Base-by-base conservation (phyloP, 2,113 vertebrate species). In the Isichthys henryi region DNA sequence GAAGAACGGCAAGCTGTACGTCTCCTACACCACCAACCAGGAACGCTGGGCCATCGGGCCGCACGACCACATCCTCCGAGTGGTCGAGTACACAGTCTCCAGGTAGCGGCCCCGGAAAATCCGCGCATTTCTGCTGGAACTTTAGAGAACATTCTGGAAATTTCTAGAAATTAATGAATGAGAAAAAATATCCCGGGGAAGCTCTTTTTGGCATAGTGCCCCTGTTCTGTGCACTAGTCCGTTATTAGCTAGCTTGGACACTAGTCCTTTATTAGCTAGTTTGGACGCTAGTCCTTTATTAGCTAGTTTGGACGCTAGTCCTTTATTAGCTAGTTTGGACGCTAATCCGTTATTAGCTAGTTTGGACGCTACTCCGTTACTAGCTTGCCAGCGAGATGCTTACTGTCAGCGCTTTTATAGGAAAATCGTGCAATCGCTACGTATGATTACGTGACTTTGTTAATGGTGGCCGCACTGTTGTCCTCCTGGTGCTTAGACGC, bases 1-100 rank as follows among this genome's bases (percentile, higher is more conserved):
- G 97, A 98, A 98, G 97, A 99, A 99, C 96, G 98, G 98, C 96
- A 99, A 99, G 96, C 97, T 99, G 91, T 99, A 99, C 94, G 96
- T 99, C 95, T 99, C 98, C 95, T 99, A 99, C 94, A 99, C 98
- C 95, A 99, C 98, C 96, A 99, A 99, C 97, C 98, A 99, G 94
- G 98, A 99, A 90, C 97, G 98, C 92, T 99, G 98, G 98, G 97
- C 98, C 90, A 99, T 98, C 31, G 98, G 98, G 94, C 98, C 98
- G 92, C 98, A 99, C 91, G 98, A 99, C 95, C 98, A 99, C 96
- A 99, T 99, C 96, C 98, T 99, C 90, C 95, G 98, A 91, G 97
- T 99, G n/a, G 98, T 99, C 91, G 98, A 99, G 93, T 99, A 99
- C 96, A 99, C 98, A 89, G 97, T 99, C 90, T 99, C 98, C 93